These are phyloP conservation scores for Drosophila eohydei DNA, from an alignment of 2,888 invertebrate genomes.

Conservation along the genomic window DNA sequence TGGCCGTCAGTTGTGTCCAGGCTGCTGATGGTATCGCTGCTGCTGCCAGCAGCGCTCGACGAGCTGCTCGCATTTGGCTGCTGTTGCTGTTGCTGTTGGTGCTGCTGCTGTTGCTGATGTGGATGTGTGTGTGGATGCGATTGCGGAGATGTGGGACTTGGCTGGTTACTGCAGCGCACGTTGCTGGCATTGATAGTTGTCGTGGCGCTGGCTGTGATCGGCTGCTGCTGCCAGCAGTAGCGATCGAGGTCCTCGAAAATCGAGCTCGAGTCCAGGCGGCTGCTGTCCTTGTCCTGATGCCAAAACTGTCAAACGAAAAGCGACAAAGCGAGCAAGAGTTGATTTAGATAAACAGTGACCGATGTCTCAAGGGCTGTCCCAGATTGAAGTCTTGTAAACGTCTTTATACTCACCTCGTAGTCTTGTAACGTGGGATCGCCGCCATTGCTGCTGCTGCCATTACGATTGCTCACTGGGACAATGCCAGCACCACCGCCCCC, in stretches of 20 bases:
- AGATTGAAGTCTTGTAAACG: background rate
- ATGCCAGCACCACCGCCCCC: constrained; percentile 35
- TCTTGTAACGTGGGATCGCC: constrained; percentile 84
- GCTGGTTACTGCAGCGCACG: constrained; percentile 83
- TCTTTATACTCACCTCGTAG: constrained; percentile 82
- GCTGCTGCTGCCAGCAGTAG: constrained; percentile 91
- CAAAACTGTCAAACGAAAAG: constrained; percentile 79
- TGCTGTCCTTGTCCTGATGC: constrained; percentile 87
- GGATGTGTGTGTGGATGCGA: constrained; percentile 45
- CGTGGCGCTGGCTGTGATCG: constrained; percentile 79
- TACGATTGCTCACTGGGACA: constrained; percentile 62
- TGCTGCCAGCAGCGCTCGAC: constrained; percentile 71
- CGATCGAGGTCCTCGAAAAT: constrained; percentile 94
- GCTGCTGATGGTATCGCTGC: constrained; percentile 76
- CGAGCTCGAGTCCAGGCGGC: constrained; percentile 88
- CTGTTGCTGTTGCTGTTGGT: constrained; percentile 63
- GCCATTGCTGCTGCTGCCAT: constrained; percentile 63
- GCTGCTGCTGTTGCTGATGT: constrained; percentile 52
- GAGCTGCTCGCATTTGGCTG: constrained; percentile 67
- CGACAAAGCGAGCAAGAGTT: background rate
- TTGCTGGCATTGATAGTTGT: constrained; percentile 82
- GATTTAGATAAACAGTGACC: background rate
- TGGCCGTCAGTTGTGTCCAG: constrained; percentile 89
- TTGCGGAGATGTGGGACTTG: constrained; percentile 69
- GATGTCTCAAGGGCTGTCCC: too few species aligned